A percentile compares a stretch with the other conserved stretches of the same genome.
Evolutionary conservation across 2,888 invertebrate species (phyloP).

Genomic region (Archaeoteleia sp.): DNA sequence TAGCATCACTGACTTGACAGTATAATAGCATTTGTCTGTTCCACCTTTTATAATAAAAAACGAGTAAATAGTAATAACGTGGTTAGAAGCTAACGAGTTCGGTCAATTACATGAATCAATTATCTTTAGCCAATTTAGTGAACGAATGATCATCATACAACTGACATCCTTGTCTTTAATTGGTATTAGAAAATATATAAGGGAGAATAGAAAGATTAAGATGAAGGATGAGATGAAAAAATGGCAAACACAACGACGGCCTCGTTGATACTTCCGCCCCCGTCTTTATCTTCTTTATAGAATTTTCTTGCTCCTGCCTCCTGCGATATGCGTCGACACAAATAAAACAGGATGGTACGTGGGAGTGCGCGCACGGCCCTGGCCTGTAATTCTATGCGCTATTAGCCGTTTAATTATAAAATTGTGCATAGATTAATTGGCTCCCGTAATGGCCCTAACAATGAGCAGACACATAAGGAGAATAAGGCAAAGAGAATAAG

Average conservation of each 20-base stretch:
- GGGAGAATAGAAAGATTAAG: constrained; percentile 30
- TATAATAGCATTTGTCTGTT: constrained; percentile 33
- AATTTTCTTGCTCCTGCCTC: constrained; percentile 22
- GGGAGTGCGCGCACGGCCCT: constrained; percentile 72
- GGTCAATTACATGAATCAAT: constrained; percentile 73
- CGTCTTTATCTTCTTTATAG: constrained; percentile 23
- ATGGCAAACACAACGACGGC: constrained; percentile 20
- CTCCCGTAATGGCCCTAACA: constrained; percentile 69
- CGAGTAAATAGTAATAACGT: constrained; percentile 48
- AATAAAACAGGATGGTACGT: constrained; percentile 59
- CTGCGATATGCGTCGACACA: constrained; percentile 27
- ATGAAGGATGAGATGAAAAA: constrained; percentile 17
- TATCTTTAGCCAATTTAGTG: constrained; percentile 65
- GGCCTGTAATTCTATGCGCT: constrained; percentile 73
- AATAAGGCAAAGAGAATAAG: constrained; percentile 26
- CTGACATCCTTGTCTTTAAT: constrained; percentile 55
- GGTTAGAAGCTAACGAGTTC: constrained; percentile 65
- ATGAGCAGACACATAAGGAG: constrained; percentile 46
- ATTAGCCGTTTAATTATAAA: constrained; percentile 75
- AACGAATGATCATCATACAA: constrained; percentile 61
- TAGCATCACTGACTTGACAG: constrained; percentile 37
- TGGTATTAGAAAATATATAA: constrained; percentile 50
- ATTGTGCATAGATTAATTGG: constrained; percentile 75
- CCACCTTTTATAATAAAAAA: constrained; percentile 23
- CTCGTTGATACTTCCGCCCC: constrained; percentile 39